phyloP scores from a whole-genome alignment of 2,797 vertebrate species.

The Hoplostethus mediterraneus region DNA sequence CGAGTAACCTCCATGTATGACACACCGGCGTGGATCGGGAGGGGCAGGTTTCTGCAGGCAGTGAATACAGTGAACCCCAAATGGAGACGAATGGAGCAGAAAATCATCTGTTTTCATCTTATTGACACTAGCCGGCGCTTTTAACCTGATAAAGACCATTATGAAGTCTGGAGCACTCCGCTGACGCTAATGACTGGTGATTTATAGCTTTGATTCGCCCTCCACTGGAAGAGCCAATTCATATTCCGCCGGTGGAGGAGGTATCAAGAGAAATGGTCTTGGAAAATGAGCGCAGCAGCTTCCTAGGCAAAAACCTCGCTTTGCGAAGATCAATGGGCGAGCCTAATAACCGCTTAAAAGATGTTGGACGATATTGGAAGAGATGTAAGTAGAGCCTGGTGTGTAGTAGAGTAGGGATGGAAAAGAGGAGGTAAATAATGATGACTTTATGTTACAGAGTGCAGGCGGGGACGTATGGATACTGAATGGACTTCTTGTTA shows the following conservation, averaged over 20 bases:
- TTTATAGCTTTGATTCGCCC: slow-evolving; percentile 65
- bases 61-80: slow-evolving; percentile 16
- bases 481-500: slow-evolving; percentile 1
- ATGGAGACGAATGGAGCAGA: slow-evolving; percentile 29
- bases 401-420: not conserved
- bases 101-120: slow-evolving; percentile 50
- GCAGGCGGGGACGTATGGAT: too few species aligned
- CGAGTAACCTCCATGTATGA: not conserved
- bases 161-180: slow-evolving; percentile 46
- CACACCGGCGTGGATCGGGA: not conserved
- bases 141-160: slow-evolving; percentile 63
- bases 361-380: slow-evolving; percentile 1
- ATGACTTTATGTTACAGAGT: not conserved
- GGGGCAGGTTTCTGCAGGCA: slow-evolving; percentile 2
- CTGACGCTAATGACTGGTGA: slow-evolving; percentile 68
- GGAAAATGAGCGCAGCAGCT: slow-evolving; percentile 36
- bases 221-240: slow-evolving; percentile 43
- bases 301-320: slow-evolving; percentile 1
- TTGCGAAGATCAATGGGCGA: slow-evolving; percentile 31
- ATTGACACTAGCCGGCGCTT: slow-evolving; percentile 43
- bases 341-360: slow-evolving; percentile 27
- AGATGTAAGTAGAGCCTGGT: not conserved
- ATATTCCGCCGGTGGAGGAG: slow-evolving; percentile 44
- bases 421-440: not conserved
- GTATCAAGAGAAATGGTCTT: slow-evolving; percentile 39